Evolutionary conservation across 2,888 invertebrate genomes (phyloP).

Genomic region (Incurvaria masculella): DNA sequence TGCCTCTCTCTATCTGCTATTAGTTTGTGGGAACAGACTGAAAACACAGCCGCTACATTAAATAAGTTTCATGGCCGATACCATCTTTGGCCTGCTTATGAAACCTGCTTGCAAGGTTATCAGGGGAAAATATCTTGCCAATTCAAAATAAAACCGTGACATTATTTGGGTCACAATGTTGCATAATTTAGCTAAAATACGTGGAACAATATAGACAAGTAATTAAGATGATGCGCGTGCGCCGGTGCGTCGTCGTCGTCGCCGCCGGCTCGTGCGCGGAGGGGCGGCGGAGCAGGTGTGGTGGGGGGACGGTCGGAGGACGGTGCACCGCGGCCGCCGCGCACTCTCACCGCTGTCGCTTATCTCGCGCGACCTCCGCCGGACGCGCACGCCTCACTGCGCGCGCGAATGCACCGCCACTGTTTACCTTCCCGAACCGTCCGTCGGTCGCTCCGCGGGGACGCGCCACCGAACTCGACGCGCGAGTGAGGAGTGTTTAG

Average conservation of each 20-base stretch:
- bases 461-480: conserved; percentile 30
- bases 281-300: conserved; percentile 28
- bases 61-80: too few species aligned
- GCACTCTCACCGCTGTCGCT: conserved; percentile 53
- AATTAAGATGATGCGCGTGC: background rate
- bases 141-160: too few species aligned
- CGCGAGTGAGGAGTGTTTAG: background rate
- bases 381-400: conserved; percentile 48
- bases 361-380: conserved; percentile 56
- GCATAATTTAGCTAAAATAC: background rate
- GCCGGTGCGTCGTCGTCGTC: conserved; percentile 5
- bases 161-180: too few species aligned
- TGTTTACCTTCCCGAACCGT: conserved; percentile 35
- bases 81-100: too few species aligned
- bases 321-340: conserved; percentile 28
- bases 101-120: too few species aligned
- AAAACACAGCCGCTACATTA: too few species aligned
- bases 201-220: background rate
- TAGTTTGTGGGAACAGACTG: too few species aligned
- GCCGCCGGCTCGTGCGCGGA: conserved; percentile 27
- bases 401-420: conserved; percentile 27
- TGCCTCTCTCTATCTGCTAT: too few species aligned
- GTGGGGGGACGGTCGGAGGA: conserved; percentile 8
- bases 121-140: too few species aligned
- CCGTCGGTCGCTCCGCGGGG: conserved; percentile 31